phyloP scores from a whole-genome alignment of 2,888 invertebrate genomes.

The Brachypalpus laphriformis region DNA sequence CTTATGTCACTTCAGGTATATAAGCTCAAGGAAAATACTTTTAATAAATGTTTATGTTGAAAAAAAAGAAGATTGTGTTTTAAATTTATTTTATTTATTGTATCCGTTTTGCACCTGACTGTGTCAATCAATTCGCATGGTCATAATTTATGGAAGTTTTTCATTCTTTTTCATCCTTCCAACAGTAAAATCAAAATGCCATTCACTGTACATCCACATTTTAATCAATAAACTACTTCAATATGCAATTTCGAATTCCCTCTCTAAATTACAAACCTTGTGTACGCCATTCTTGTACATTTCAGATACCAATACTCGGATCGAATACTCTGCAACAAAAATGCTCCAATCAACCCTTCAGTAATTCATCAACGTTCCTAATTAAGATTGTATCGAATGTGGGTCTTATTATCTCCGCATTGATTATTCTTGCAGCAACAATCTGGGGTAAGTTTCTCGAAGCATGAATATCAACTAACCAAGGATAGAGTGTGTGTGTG shows the following conservation, averaged over 20 bases:
- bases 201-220: neutral
- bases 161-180: neutral
- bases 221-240: neutral
- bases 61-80: too few species aligned
- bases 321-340: slow-evolving; percentile 77
- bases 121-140: neutral
- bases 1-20: too few species aligned
- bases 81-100: too few species aligned
- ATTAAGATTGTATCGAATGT: slow-evolving; percentile 79
- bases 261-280: neutral
- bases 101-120: too few species aligned
- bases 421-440: slow-evolving; percentile 78
- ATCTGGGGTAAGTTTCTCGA: slow-evolving; percentile 80
- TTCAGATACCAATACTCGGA: slow-evolving; percentile 80
- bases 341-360: slow-evolving; percentile 78
- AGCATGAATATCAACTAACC: slow-evolving; percentile 23
- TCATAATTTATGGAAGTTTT: neutral
- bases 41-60: too few species aligned
- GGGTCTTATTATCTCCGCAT: slow-evolving; percentile 79
- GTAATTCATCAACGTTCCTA: slow-evolving; percentile 76
- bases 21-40: too few species aligned
- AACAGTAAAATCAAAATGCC: slow-evolving; percentile 12
- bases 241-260: neutral
- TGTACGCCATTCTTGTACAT: slow-evolving; percentile 39
- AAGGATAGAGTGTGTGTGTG: neutral